Percentiles rank a stretch among this genome's conserved stretches.
These are phyloP conservation scores for Drosophila albomicans DNA, from an alignment of 1,140 invertebrate species.

Conservation along the genomic window DNA sequence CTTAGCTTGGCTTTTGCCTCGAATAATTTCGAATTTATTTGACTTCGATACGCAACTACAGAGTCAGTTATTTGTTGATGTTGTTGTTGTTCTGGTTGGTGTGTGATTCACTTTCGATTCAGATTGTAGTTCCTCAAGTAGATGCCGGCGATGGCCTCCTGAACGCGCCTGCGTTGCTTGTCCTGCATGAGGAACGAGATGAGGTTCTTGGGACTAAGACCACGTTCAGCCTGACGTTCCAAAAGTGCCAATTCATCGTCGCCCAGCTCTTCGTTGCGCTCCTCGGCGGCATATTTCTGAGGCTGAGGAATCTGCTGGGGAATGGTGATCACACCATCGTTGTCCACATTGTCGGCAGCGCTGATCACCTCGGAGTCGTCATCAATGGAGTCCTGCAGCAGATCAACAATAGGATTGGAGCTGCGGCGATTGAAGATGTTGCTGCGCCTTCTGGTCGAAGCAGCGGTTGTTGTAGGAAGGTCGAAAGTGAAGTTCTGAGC, in stretches of 20 bases:
- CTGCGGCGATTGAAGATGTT: background rate
- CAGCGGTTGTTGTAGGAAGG: background rate
- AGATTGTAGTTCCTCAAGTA: slow-evolving; percentile 69
- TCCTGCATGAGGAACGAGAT: slow-evolving; percentile 62
- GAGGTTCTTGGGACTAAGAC: slow-evolving; percentile 56
- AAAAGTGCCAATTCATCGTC: slow-evolving; percentile 49
- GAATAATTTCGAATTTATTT: slow-evolving; percentile 71
- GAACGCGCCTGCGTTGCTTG: slow-evolving; percentile 64
- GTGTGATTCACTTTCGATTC: slow-evolving; percentile 59
- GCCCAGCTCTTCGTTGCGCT: slow-evolving; percentile 38
- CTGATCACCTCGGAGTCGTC: slow-evolving; percentile 56
- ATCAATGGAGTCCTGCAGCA: slow-evolving; percentile 50
- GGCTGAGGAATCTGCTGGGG: background rate
- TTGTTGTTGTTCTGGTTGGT: background rate
- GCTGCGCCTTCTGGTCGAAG: background rate
- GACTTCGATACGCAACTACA: slow-evolving; percentile 39
- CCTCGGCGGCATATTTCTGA: slow-evolving; percentile 10
- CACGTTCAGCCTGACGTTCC: slow-evolving; percentile 57
- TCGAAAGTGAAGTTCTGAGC: slow-evolving; percentile 49
- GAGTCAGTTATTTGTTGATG: background rate
- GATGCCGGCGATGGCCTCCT: slow-evolving; percentile 68
- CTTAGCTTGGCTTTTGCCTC: slow-evolving; percentile 48
- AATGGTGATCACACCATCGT: background rate
- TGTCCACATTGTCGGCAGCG: slow-evolving; percentile 7
- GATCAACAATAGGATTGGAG: slow-evolving; percentile 30